These are phyloP conservation scores for Blastobasis lacticolella DNA, from an alignment of 2,888 invertebrate genomes.

Conservation along the genomic window DNA sequence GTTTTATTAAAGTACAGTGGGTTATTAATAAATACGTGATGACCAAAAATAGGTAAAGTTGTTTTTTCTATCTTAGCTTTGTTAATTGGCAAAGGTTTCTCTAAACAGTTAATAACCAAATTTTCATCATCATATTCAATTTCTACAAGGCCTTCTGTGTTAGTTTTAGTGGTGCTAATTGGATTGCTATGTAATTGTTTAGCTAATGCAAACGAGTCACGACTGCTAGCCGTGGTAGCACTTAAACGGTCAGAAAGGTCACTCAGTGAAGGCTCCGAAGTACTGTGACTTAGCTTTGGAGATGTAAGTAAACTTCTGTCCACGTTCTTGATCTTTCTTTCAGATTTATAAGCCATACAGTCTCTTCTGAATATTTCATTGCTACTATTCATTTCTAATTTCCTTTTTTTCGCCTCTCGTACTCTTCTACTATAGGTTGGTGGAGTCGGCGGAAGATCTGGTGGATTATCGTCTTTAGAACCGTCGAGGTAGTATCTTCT, in stretches of 20 bases:
- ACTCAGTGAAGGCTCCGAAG: constrained; percentile 56
- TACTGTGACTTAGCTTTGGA: constrained; percentile 49
- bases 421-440: constrained; percentile 63
- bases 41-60: constrained; percentile 66
- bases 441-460: constrained; percentile 56
- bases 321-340: constrained; percentile 46
- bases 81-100: constrained; percentile 42
- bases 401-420: constrained; percentile 63
- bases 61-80: constrained; percentile 44
- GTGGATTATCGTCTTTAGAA: constrained; percentile 46
- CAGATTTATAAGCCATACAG: constrained; percentile 53
- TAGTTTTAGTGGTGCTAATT: constrained; percentile 56
- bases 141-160: constrained; percentile 68
- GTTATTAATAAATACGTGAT: constrained; percentile 63
- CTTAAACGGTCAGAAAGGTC: constrained; percentile 54
- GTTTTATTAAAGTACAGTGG: constrained; percentile 67
- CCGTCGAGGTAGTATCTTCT: constrained; percentile 39
- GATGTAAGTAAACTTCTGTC: constrained; percentile 37
- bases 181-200: constrained; percentile 28
- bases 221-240: constrained; percentile 37
- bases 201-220: constrained; percentile 37
- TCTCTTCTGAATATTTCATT: constrained; percentile 49
- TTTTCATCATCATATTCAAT: constrained; percentile 70
- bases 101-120: constrained; percentile 54
- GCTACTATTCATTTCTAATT: constrained; percentile 56